Percentiles rank a stretch among this genome's conserved stretches.
Evolutionary conservation across 2,113 vertebrate species (phyloP).

Genomic region (Zosterops japonicus): DNA sequence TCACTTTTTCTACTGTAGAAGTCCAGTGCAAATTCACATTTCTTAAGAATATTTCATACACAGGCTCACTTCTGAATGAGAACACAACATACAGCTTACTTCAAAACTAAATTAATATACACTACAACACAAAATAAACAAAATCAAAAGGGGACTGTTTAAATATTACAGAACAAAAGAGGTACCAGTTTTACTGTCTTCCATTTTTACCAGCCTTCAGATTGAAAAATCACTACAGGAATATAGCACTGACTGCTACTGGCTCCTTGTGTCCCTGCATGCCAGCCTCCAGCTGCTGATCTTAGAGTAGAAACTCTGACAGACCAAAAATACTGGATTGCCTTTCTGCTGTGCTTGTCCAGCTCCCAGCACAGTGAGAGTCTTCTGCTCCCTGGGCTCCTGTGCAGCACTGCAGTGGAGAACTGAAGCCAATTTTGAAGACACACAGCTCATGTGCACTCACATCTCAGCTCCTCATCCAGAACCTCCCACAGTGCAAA

Average conservation of each 20-base stretch:
- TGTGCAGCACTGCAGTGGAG: background rate
- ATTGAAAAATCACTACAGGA: background rate
- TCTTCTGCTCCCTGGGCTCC: background rate
- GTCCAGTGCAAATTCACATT: background rate
- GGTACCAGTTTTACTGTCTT: background rate
- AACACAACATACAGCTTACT: background rate
- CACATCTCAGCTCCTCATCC: background rate
- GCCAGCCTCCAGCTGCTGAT: background rate
- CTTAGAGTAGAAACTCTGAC: background rate
- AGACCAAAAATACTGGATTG: background rate
- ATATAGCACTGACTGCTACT: rapidly evolving
- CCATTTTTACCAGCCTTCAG: background rate
- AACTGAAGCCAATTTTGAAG: background rate
- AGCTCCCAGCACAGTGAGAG: background rate
- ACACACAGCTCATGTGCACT: background rate
- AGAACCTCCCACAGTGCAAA: background rate
- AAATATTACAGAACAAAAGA: background rate
- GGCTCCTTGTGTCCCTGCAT: background rate
- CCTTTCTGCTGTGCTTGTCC: background rate
- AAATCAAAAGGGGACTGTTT: background rate
- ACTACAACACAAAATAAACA: background rate
- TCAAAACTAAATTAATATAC: background rate
- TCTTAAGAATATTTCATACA: background rate
- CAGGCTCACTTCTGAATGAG: background rate
- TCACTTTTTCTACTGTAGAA: background rate